Percentiles rank a stretch among this genome's conserved stretches.
Evolutionary conservation across 2,888 invertebrate species (phyloP).

Genomic region (Drosophila aldrichi): DNA sequence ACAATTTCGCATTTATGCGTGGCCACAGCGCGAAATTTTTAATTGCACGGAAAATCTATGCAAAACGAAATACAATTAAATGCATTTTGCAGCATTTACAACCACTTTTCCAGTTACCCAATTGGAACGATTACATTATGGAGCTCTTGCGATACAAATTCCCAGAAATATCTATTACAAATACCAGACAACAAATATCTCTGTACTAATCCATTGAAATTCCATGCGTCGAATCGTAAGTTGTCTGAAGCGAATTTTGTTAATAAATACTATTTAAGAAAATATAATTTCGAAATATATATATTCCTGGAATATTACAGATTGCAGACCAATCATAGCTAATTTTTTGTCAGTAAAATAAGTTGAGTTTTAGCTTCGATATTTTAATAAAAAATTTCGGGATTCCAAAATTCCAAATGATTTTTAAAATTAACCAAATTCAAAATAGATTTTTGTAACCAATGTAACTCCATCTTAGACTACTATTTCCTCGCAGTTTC

Average conservation of each 20-base stretch:
- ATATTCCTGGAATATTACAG: background rate
- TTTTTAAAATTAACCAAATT: background rate
- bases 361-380: too few relatives aligned
- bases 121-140: background rate
- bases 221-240: background rate
- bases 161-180: background rate
- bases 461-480: too few relatives aligned
- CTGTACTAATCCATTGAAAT: background rate
- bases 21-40: constrained; percentile 41
- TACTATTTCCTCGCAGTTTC: background rate
- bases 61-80: constrained; percentile 29
- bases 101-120: background rate
- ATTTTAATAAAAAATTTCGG: too few relatives aligned
- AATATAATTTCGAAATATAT: too few relatives aligned
- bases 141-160: constrained; percentile 12
- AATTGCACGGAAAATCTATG: constrained; percentile 68
- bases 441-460: too few relatives aligned
- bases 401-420: too few relatives aligned
- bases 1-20: constrained; percentile 56
- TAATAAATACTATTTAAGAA: too few relatives aligned
- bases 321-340: too few relatives aligned
- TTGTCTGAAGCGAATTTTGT: too few relatives aligned
- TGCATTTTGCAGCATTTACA: constrained; percentile 1
- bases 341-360: too few relatives aligned
- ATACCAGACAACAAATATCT: background rate